phyloP scores from a whole-genome alignment of 2,888 invertebrate genomes.

The Bellardia bayeri region DNA sequence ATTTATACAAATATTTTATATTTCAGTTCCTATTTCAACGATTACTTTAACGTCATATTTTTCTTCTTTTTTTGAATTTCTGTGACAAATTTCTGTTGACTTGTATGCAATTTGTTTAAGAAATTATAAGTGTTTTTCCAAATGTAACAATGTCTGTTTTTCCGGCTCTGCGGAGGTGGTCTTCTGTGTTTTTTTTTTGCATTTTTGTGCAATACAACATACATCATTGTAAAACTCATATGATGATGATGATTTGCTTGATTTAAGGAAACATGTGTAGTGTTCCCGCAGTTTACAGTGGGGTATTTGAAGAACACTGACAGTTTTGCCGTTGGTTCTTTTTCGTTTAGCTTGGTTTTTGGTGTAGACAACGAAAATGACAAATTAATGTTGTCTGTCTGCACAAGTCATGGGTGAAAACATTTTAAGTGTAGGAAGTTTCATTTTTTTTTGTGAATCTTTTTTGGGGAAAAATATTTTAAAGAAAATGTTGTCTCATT shows the following conservation, averaged over 20 bases:
- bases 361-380: constrained; percentile 69
- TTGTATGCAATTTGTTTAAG: constrained; percentile 73
- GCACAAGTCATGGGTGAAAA: constrained; percentile 72
- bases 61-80: constrained; percentile 41
- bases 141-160: constrained; percentile 55
- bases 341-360: constrained; percentile 11
- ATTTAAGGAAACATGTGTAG: constrained; percentile 73
- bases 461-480: constrained; percentile 18
- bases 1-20: constrained; percentile 40
- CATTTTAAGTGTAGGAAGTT: constrained; percentile 72
- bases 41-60: constrained; percentile 61
- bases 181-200: constrained; percentile 40
- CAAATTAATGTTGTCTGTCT: constrained; percentile 74
- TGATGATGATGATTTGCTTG: constrained; percentile 71
- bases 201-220: constrained; percentile 51
- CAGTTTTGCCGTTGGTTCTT: constrained; percentile 42
- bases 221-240: constrained; percentile 47
- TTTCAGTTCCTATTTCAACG: constrained; percentile 61
- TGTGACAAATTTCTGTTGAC: constrained; percentile 76
- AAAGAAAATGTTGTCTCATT: constrained; percentile 29
- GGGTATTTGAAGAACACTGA: background rate
- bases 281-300: constrained; percentile 29
- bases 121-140: constrained; percentile 64
- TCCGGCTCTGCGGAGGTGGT: constrained; percentile 70
- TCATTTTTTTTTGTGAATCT: constrained; percentile 36